Percentiles rank a stretch among this genome's conserved stretches.
Conservation (phyloP, 2,888 invertebrate genomes). For the Dryadula phaetusa region DNA sequence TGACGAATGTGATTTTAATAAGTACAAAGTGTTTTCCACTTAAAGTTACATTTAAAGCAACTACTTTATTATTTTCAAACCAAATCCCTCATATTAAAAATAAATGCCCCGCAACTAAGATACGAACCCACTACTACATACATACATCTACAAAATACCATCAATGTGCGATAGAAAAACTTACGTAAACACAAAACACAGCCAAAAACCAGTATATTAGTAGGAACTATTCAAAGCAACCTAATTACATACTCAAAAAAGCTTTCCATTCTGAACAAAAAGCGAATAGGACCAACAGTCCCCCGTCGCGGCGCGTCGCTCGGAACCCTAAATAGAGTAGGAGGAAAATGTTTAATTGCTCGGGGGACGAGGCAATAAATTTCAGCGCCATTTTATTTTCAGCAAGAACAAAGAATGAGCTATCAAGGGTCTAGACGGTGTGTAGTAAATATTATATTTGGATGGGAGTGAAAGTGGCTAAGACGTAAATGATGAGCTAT, state of each 20-base stretch:
- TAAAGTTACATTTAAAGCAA: no score
- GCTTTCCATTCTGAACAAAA: not conserved
- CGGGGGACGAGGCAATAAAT: constrained; percentile 42
- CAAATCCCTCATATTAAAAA: no score
- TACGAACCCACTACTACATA: no score
- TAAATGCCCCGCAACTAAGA: no score
- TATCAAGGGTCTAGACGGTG: constrained; percentile 33
- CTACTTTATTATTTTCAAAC: no score
- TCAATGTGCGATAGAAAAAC: no score
- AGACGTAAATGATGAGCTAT: not conserved
- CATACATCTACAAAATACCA: no score
- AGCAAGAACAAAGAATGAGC: constrained; percentile 35
- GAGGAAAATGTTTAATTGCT: constrained; percentile 38
- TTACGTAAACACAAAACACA: not conserved
- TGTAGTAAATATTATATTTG: constrained; percentile 33
- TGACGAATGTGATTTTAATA: no score
- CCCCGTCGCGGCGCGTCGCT: not conserved
- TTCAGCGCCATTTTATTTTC: constrained; percentile 42
- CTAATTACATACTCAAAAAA: constrained; percentile 13
- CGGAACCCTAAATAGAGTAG: constrained; percentile 9
- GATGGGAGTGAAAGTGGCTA: not conserved
- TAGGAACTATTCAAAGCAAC: not conserved
- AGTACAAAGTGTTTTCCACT: no score
- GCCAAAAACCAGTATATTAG: not conserved
- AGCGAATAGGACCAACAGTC: not conserved